phyloP scores from a whole-genome alignment of 1,140 invertebrate species.

The Diachasmimorpha longicaudata region DNA sequence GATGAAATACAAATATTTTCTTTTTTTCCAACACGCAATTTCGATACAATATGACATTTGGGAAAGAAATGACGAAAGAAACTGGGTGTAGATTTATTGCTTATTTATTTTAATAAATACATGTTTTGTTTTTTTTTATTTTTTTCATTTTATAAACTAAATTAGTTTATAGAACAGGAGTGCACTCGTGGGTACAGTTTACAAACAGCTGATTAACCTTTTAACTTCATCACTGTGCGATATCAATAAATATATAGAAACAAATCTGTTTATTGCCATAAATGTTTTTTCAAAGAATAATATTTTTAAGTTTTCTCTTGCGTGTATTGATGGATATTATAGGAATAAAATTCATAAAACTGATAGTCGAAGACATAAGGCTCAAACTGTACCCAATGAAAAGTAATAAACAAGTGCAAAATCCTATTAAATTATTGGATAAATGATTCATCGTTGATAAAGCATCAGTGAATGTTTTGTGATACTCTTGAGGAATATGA shows the following conservation, averaged over 20 bases:
- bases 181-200: slow-evolving; percentile 48
- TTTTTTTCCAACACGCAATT: too few species aligned
- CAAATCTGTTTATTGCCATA: neutral
- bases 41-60: neutral
- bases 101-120: slow-evolving; percentile 65
- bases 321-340: neutral
- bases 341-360: neutral
- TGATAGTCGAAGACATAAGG: neutral
- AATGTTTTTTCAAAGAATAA: neutral
- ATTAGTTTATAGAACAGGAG: slow-evolving; percentile 62
- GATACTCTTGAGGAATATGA: slow-evolving; percentile 12
- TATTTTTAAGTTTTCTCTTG: neutral
- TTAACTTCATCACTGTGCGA: neutral
- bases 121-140: slow-evolving; percentile 57
- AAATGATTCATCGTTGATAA: slow-evolving; percentile 3
- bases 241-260: neutral
- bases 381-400: neutral
- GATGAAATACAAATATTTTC: too few species aligned
- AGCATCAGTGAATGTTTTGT: neutral
- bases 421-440: neutral
- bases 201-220: neutral
- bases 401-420: neutral
- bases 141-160: slow-evolving; percentile 59
- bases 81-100: slow-evolving; percentile 50
- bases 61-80: neutral